These are phyloP conservation scores for Dendrolimus houi DNA, from an alignment of 2,888 invertebrate species.

Conservation along the genomic window DNA sequence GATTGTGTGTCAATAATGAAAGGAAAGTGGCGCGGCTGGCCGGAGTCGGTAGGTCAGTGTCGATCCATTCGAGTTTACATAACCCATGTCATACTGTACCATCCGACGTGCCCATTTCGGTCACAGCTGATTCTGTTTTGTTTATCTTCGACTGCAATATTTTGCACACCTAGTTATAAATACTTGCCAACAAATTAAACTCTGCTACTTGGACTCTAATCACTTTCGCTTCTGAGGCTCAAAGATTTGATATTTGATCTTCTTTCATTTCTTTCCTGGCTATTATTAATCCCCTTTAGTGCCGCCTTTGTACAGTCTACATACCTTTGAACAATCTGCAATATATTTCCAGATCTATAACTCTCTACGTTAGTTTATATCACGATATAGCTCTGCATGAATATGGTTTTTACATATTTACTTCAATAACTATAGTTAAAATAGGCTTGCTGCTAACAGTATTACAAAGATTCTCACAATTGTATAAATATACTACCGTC, in stretches of 20 bases:
- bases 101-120: slow-evolving; percentile 54
- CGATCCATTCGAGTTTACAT: slow-evolving; percentile 54
- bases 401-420: too few species aligned
- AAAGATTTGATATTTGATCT: too few species aligned
- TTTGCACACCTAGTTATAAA: not conserved
- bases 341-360: too few species aligned
- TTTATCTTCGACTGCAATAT: slow-evolving; percentile 13
- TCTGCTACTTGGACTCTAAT: not conserved
- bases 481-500: slow-evolving; percentile 15
- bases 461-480: slow-evolving; percentile 14
- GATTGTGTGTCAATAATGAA: slow-evolving; percentile 72
- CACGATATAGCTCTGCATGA: too few species aligned
- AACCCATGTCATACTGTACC: slow-evolving; percentile 52
- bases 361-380: too few species aligned
- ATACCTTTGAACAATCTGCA: too few species aligned
- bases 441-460: too few species aligned
- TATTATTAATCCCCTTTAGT: too few species aligned
- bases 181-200: not conserved
- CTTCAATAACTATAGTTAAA: too few species aligned
- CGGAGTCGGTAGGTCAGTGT: slow-evolving; percentile 68
- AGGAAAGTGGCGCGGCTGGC: slow-evolving; percentile 65
- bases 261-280: too few species aligned
- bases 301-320: too few species aligned
- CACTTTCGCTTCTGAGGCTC: too few species aligned
- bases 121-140: slow-evolving; percentile 18